Conservation (phyloP, 1,140 invertebrate species). For the Drosophila fuyamai region DNA sequence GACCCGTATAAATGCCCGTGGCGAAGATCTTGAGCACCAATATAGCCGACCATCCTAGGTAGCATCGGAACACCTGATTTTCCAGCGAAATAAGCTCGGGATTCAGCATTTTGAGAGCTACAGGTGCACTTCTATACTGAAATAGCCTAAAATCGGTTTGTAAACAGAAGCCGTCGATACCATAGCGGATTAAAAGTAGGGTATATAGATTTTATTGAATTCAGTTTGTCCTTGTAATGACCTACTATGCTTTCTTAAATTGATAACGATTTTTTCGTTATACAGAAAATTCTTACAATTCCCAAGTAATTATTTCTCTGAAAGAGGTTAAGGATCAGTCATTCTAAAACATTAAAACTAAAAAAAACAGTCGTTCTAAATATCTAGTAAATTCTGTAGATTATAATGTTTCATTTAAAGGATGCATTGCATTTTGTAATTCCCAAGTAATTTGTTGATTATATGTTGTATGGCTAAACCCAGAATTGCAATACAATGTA, state of each 20-base stretch:
- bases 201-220: not conserved
- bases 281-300: not conserved
- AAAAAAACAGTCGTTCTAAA: too few relatives aligned
- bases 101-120: constrained; percentile 43
- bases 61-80: constrained; percentile 85
- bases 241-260: not conserved
- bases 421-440: too few relatives aligned
- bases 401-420: too few relatives aligned
- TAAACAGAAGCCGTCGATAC: not conserved
- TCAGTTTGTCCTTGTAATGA: not conserved
- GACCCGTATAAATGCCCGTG: constrained; percentile 86
- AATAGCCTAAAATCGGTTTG: constrained; percentile 1
- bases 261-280: too few relatives aligned
- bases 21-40: constrained; percentile 87
- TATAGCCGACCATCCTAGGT: constrained; percentile 86
- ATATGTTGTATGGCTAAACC: too few relatives aligned
- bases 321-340: too few relatives aligned
- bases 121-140: constrained; percentile 34
- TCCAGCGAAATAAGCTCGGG: constrained; percentile 59
- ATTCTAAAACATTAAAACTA: too few relatives aligned
- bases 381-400: too few relatives aligned
- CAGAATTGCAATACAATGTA: too few relatives aligned
- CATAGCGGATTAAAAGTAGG: not conserved
- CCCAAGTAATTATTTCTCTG: not conserved
- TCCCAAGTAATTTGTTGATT: too few relatives aligned